Evolutionary conservation across 2,113 vertebrate species (phyloP).

Genomic region (Mesembrinibis cayennensis): DNA sequence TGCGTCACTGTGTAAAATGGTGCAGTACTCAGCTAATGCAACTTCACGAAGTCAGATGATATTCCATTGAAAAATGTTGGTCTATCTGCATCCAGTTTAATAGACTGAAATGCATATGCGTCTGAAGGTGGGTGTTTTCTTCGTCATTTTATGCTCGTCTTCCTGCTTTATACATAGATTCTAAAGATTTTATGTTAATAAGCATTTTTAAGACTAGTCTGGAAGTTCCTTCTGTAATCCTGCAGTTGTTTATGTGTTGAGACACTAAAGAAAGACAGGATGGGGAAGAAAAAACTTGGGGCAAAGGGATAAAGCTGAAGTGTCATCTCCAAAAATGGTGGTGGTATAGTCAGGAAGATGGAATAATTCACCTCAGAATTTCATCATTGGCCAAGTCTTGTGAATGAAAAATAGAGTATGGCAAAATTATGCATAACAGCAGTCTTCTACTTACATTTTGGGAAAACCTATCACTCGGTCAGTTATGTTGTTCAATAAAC

Average conservation of each 20-base stretch:
- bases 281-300: neutral
- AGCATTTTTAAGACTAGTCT: neutral
- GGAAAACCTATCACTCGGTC: neutral
- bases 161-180: neutral
- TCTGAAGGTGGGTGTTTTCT: neutral
- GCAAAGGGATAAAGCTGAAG: neutral
- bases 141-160: rapidly evolving
- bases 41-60: neutral
- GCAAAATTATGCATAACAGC: neutral
- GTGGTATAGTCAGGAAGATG: neutral
- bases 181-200: neutral
- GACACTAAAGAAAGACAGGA: neutral
- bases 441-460: neutral
- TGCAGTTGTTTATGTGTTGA: neutral
- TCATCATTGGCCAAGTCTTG: neutral
- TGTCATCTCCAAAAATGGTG: neutral
- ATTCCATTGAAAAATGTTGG: neutral
- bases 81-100: neutral
- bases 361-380: neutral
- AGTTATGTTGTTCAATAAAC: neutral
- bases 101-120: neutral
- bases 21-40: neutral
- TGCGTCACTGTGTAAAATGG: neutral
- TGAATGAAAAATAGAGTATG: neutral
- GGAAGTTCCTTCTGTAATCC: neutral